Conservation (phyloP, 2,888 invertebrate species). For the Shargacucullia verbasci region DNA sequence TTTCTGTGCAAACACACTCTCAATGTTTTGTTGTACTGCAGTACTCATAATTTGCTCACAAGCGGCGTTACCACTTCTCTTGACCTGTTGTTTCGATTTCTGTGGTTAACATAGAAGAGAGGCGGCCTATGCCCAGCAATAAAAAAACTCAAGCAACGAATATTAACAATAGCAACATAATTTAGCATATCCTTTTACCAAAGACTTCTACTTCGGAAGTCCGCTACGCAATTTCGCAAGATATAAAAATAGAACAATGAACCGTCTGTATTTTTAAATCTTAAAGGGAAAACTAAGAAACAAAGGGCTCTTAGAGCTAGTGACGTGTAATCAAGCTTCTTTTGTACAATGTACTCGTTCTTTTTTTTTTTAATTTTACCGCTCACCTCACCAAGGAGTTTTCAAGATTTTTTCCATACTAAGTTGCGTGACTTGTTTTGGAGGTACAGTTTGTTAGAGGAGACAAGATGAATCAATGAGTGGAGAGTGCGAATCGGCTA, state of each 20-base stretch:
- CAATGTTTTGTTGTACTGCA: too few species aligned
- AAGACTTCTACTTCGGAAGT: slow-evolving; percentile 7
- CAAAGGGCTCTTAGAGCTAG: slow-evolving; percentile 73
- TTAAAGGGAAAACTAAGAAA: slow-evolving; percentile 67
- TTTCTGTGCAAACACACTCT: too few species aligned
- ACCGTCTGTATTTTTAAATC: slow-evolving; percentile 52
- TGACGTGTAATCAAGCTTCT: slow-evolving; percentile 81
- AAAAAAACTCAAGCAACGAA: too few species aligned
- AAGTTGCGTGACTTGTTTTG: slow-evolving; percentile 28
- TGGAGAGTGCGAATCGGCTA: too few species aligned
- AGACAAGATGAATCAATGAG: too few species aligned
- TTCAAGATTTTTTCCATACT: slow-evolving; percentile 51
- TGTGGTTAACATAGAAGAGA: too few species aligned
- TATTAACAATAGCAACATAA: too few species aligned
- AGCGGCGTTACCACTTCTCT: too few species aligned
- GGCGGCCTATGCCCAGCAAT: too few species aligned
- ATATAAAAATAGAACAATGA: slow-evolving; percentile 46
- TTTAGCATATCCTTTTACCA: neutral
- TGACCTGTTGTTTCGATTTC: too few species aligned
- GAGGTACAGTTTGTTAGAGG: neutral
- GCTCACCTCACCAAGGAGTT: slow-evolving; percentile 53
- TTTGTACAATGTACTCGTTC: slow-evolving; percentile 71
- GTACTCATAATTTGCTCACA: too few species aligned
- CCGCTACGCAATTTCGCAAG: slow-evolving; percentile 23
- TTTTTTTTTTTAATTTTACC: slow-evolving; percentile 74